phyloP scores from a whole-genome alignment of 2,888 invertebrate species.

The Drosophila mayaguana region DNA sequence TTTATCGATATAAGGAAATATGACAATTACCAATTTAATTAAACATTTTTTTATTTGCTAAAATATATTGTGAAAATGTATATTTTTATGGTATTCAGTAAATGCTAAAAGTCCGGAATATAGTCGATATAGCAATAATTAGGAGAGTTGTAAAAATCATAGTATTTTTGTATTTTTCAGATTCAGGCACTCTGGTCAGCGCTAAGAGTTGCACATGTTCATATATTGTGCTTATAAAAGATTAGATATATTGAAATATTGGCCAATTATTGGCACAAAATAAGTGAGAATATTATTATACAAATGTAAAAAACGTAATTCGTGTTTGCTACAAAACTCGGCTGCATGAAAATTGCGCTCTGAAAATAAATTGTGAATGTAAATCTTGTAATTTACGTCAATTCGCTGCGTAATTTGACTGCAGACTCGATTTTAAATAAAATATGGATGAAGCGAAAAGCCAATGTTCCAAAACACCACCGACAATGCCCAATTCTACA shows the following conservation, averaged over 20 bases:
- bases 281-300: constrained; percentile 3
- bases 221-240: constrained; percentile 28
- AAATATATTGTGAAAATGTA: neutral
- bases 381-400: constrained; percentile 16
- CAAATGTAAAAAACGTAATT: neutral
- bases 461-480: constrained; percentile 23
- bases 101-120: neutral
- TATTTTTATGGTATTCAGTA: neutral
- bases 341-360: neutral
- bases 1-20: neutral
- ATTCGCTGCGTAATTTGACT: constrained; percentile 52
- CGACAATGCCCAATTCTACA: constrained; percentile 1
- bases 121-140: constrained; percentile 16
- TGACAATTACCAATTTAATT: neutral
- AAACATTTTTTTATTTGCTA: neutral
- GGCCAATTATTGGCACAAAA: neutral
- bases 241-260: constrained; percentile 14
- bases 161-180: neutral
- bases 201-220: constrained; percentile 47
- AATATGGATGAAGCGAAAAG: constrained; percentile 26
- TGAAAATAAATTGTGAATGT: constrained; percentile 14
- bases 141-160: neutral
- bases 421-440: neutral
- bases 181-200: constrained; percentile 11
- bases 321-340: neutral